These are phyloP conservation scores for Nephrotoma appendiculata DNA, from an alignment of 2,888 invertebrate species.

Conservation along the genomic window DNA sequence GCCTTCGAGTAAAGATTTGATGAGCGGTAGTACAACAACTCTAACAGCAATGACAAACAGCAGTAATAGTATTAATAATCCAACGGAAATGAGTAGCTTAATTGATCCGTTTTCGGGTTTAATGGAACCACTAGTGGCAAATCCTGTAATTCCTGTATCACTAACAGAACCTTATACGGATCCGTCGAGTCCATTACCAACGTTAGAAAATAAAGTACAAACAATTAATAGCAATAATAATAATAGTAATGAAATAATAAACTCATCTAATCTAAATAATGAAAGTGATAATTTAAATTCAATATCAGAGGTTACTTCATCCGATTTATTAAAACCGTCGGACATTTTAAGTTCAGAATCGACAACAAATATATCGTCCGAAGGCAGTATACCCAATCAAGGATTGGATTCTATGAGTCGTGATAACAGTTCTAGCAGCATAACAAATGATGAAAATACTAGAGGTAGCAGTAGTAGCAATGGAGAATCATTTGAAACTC, in stretches of 20 bases:
- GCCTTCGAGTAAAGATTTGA: not conserved
- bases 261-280: not conserved
- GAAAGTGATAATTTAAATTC: not conserved
- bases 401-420: not conserved
- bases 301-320: conserved; percentile 1
- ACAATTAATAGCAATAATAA: not conserved
- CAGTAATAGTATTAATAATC: not conserved
- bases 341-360: not conserved
- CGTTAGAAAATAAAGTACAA: conserved; percentile 3
- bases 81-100: conserved; percentile 13
- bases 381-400: not conserved
- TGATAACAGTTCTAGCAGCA: not conserved
- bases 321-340: not conserved
- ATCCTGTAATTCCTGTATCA: not conserved
- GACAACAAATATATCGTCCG: not conserved
- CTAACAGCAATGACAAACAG: conserved; percentile 6
- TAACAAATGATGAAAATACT: not conserved
- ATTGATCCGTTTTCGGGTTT: conserved; percentile 15
- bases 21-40: not conserved
- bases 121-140: conserved; percentile 11
- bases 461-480: not conserved
- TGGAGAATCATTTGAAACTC: not conserved
- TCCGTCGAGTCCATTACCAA: not conserved
- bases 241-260: not conserved
- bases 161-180: not conserved